Evolutionary conservation across 2,888 invertebrate species (phyloP).

Genomic region (Syrista parreyssii): DNA sequence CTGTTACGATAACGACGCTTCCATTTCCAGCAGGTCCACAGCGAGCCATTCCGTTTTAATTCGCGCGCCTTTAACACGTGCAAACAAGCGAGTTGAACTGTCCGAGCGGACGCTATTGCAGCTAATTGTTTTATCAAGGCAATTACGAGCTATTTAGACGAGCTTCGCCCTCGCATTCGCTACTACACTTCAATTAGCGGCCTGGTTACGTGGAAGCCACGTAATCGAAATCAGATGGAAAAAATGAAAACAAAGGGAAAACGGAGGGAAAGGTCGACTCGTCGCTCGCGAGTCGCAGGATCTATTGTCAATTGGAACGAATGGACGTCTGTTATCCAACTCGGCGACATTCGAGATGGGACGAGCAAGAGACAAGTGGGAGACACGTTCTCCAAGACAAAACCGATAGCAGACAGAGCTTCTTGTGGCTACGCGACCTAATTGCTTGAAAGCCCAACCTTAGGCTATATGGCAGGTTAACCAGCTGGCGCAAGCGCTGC

Average conservation of each 20-base stretch:
- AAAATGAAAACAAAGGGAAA: not conserved
- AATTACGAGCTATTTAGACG: conserved; percentile 44
- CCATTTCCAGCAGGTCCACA: not conserved
- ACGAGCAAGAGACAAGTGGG: not conserved
- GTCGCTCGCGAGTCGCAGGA: too few relatives aligned
- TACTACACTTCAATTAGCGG: not conserved
- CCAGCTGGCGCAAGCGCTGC: not conserved
- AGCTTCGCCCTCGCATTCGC: not conserved
- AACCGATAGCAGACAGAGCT: not conserved
- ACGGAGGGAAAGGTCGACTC: not conserved
- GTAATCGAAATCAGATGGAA: too few relatives aligned
- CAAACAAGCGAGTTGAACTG: not conserved
- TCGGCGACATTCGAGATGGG: not conserved
- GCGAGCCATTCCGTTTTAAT: not conserved
- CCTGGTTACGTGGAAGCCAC: too few relatives aligned
- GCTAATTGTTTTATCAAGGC: conserved; percentile 48
- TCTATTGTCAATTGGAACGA: not conserved
- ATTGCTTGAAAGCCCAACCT: conserved; percentile 48
- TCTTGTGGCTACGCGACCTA: conserved; percentile 42
- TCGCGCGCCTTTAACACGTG: not conserved
- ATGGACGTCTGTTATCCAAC: not conserved
- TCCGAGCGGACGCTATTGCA: conserved; percentile 15
- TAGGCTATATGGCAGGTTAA: conserved; percentile 4
- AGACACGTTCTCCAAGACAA: not conserved
- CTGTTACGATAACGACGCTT: conserved; percentile 7